Evolutionary conservation across 2,888 invertebrate species (phyloP).

Genomic region (Balanococcus diminutus): DNA sequence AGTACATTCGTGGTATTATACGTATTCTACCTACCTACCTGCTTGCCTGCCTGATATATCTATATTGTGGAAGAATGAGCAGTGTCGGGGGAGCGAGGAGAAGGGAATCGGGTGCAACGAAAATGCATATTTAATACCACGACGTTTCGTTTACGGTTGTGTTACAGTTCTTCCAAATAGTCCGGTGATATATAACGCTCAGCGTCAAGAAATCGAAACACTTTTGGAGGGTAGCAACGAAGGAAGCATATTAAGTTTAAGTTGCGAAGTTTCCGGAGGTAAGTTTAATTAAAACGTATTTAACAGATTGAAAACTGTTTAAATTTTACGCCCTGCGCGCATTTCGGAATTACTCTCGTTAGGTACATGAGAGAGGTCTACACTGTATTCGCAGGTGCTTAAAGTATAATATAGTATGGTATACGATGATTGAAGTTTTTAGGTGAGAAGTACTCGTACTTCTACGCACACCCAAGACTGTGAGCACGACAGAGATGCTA

Average conservation of each 20-base stretch:
- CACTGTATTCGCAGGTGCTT: background rate
- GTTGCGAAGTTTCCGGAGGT: conserved; percentile 85
- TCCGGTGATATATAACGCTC: conserved; percentile 79
- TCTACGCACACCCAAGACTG: too few relatives aligned
- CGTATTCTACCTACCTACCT: too few relatives aligned
- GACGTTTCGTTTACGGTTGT: conserved; percentile 13
- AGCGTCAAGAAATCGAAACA: conserved; percentile 44
- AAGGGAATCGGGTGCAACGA: background rate
- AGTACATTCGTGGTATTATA: too few relatives aligned
- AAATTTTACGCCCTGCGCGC: background rate
- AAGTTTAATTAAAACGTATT: conserved; percentile 64
- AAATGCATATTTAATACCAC: conserved; percentile 30
- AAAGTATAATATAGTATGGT: background rate
- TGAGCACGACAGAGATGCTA: too few relatives aligned
- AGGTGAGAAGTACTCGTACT: too few relatives aligned
- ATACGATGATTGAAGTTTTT: background rate
- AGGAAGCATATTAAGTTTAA: conserved; percentile 79
- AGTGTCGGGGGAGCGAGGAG: background rate
- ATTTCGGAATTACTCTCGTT: background rate
- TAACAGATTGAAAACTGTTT: conserved; percentile 20
- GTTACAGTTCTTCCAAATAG: conserved; percentile 79
- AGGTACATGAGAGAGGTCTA: background rate
- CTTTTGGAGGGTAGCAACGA: conserved; percentile 78
- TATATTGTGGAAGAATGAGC: background rate
- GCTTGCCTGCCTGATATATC: too few relatives aligned